Percentiles rank a stretch among this genome's conserved stretches.
phyloP scores from a whole-genome alignment of 2,113 vertebrate species.

The Chelonoidis abingdonii region DNA sequence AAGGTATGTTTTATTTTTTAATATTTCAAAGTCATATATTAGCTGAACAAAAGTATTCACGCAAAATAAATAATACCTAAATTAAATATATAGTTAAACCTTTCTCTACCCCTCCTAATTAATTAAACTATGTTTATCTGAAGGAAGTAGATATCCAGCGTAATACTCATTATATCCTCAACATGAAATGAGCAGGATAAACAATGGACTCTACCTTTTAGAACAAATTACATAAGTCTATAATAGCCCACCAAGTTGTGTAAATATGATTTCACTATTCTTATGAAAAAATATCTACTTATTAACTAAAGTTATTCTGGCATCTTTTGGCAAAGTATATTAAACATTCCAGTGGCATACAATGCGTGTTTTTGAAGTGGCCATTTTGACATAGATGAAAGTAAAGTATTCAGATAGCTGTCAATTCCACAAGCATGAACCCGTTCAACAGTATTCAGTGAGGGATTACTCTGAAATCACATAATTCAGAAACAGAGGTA shows the following conservation, averaged over 20 bases:
- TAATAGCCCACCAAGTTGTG: conserved; percentile 70
- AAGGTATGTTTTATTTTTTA: conserved; percentile 49
- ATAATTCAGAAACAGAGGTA: not conserved
- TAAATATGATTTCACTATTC: conserved; percentile 67
- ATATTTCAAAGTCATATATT: conserved; percentile 67
- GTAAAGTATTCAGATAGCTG: conserved; percentile 53
- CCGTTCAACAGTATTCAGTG: not conserved
- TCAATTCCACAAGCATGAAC: conserved; percentile 12
- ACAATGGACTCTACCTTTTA: conserved; percentile 55
- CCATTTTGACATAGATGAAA: conserved; percentile 38
- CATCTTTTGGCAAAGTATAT: conserved; percentile 55
- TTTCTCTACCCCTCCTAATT: conserved; percentile 46
- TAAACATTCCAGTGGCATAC: conserved; percentile 40
- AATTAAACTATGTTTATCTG: conserved; percentile 63
- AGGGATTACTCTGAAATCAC: not conserved
- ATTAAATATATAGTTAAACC: conserved; percentile 58
- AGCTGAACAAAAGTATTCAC: conserved; percentile 59
- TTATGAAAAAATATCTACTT: conserved; percentile 75
- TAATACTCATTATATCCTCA: conserved; percentile 69
- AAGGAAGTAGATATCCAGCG: conserved; percentile 67
- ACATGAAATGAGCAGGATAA: conserved; percentile 70
- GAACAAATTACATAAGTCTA: conserved; percentile 58
- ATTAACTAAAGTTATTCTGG: conserved; percentile 68
- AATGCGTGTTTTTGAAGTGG: conserved; percentile 31
- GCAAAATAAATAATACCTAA: conserved; percentile 67